Evolutionary conservation across 2,888 invertebrate species (phyloP), one percentile per base, ranked within the genome.

Genomic region (Hydrotaea diabolus): DNA sequence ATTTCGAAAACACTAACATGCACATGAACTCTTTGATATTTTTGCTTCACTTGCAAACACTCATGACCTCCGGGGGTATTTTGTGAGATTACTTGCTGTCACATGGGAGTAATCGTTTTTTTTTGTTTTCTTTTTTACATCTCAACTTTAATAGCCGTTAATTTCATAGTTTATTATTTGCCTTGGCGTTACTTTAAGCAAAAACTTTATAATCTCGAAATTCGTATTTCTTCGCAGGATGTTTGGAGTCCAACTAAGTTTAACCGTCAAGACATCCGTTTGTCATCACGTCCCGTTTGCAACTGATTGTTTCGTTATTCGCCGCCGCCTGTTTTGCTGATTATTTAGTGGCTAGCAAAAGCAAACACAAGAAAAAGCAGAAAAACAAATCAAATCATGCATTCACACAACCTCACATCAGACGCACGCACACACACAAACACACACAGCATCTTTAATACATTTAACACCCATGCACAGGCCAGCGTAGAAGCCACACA

Each of bases 181-280:
- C 15, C 21, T 31, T 31, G n/a, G n/a, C n/a, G n/a, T 31, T 31
- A 4, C 7, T 31, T 31, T 7, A 31, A 31, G 23, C 23, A 57
- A 21, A 36, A 43, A 43, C 43, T 43, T 43, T 13, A 1, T 55
- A 21, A 9, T 59, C 15, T 49, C 23, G n/a, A 57, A 57, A 11
- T 57, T 4, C 31, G 31, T 31, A 31, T 31, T 21, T 23, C 26
- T 59, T 23, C 13, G 15, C 26, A 39, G 39, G 39, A 59, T 39
- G 13, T 46, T 31, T 66, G 36, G 71, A 13, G 23, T 17, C 36
- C 21, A n/a, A 7, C 19, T 31, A 31, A 36, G 49, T 64, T 69
- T 77, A 62, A 49, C 77, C 83, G 83, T 3, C 64, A 78, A 71
- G 31, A 57, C 80, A 78, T 80, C 80, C 83, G 74, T 75, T 78